phyloP scores from a whole-genome alignment of 2,888 invertebrate species.

The Sicus ferrugineus region DNA sequence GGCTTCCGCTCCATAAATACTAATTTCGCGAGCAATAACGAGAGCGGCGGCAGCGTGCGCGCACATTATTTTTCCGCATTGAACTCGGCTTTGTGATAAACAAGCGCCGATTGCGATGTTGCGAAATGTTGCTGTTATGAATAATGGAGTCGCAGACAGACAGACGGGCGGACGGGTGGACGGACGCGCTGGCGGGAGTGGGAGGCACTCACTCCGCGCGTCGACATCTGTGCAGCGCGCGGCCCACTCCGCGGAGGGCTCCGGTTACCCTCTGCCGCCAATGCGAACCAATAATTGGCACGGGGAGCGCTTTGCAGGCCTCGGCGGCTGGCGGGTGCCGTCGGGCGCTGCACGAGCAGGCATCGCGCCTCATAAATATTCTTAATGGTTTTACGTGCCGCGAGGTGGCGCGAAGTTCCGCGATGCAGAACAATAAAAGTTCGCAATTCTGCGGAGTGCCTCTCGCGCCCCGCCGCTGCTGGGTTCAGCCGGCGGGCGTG shows the following conservation, averaged over 20 bases:
- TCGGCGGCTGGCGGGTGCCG: constrained; percentile 7
- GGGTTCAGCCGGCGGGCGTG: neutral
- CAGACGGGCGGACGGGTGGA: neutral
- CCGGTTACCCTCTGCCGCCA: constrained; percentile 3
- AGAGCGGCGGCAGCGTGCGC: constrained; percentile 54
- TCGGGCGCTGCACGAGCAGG: neutral
- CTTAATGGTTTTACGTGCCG: constrained; percentile 45
- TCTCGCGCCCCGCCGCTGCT: neutral
- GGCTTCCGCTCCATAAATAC: constrained; percentile 59
- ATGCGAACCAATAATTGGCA: constrained; percentile 4
- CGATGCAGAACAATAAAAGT: constrained; percentile 19
- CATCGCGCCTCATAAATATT: constrained; percentile 43
- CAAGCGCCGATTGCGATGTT: constrained; percentile 25
- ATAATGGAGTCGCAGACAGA: constrained; percentile 11
- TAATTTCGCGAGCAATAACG: constrained; percentile 65
- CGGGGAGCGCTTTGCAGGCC: constrained; percentile 14
- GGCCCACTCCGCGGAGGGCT: neutral
- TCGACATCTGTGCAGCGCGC: constrained; percentile 41
- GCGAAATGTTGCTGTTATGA: constrained; percentile 33
- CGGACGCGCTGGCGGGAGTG: neutral
- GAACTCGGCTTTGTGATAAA: constrained; percentile 35
- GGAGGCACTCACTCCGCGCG: constrained; percentile 1
- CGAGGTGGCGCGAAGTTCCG: constrained; percentile 1
- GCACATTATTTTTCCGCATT: constrained; percentile 37
- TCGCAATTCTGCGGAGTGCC: neutral